A percentile compares a stretch with the other conserved stretches of the same genome.
These are phyloP conservation scores for Noctua janthina DNA, from an alignment of 2,888 invertebrate genomes.

Conservation along the genomic window DNA sequence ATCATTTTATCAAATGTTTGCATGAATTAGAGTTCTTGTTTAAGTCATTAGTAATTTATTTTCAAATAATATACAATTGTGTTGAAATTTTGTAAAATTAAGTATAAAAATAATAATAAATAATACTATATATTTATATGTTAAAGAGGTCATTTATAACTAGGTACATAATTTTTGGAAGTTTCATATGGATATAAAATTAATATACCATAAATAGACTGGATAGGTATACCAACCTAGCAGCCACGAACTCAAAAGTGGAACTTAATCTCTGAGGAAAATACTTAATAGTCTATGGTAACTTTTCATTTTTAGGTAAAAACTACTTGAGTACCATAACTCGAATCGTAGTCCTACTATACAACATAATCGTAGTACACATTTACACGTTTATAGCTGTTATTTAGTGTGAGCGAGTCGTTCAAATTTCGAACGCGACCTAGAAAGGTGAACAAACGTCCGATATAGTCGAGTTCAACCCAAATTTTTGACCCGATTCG, in stretches of 20 bases:
- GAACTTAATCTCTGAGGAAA: neutral
- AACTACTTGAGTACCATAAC: neutral
- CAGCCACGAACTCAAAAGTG: neutral
- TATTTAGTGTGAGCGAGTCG: slow-evolving; percentile 55
- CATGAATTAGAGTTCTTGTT: slow-evolving; percentile 19
- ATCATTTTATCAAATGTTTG: slow-evolving; percentile 31
- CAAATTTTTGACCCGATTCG: slow-evolving; percentile 88
- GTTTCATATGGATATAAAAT: neutral
- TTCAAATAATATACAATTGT: no score
- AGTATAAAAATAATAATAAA: no score
- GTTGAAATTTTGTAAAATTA: no score
- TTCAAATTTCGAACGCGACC: slow-evolving; percentile 76
- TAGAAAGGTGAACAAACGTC: slow-evolving; percentile 88
- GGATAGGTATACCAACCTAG: neutral
- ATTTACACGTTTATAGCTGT: slow-evolving; percentile 37
- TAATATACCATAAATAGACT: neutral
- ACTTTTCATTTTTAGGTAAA: neutral
- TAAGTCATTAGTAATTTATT: no score
- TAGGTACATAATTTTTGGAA: neutral
- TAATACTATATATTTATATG: neutral
- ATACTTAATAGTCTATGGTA: neutral
- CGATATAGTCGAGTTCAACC: slow-evolving; percentile 85
- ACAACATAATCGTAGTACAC: slow-evolving; percentile 41
- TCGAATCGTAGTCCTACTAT: slow-evolving; percentile 20
- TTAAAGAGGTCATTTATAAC: neutral